Percentiles rank a stretch among this genome's conserved stretches.
These are phyloP conservation scores for Mormyrops boulengeri DNA, from an alignment of 2,797 vertebrate species.

Conservation along the genomic window DNA sequence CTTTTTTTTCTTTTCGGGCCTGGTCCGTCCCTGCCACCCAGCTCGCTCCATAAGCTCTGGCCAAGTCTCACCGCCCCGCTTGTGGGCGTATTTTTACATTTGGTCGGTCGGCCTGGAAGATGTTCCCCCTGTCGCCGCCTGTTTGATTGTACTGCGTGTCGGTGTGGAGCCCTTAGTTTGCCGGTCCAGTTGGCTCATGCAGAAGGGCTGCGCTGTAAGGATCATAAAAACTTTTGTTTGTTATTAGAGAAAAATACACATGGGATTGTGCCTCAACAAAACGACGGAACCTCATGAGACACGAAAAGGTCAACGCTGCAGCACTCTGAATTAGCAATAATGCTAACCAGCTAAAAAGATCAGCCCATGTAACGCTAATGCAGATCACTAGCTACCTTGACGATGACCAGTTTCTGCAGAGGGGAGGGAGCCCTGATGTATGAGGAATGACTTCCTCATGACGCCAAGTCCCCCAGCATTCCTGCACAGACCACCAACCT, in stretches of 20 bases:
- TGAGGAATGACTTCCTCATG: background rate
- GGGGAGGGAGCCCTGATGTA: too few relatives aligned
- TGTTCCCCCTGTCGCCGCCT: background rate
- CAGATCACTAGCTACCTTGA: background rate
- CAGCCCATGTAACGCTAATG: background rate
- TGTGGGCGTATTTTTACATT: background rate
- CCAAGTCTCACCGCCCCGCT: conserved; percentile 1
- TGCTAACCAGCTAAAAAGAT: background rate
- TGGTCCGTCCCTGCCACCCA: background rate
- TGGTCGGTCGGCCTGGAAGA: background rate
- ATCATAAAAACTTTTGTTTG: conserved; percentile 10
- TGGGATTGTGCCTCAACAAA: background rate
- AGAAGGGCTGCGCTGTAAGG: background rate
- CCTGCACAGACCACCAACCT: background rate
- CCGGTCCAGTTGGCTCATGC: background rate
- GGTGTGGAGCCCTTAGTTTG: background rate
- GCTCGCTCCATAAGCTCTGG: background rate
- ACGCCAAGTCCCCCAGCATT: background rate
- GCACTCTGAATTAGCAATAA: background rate
- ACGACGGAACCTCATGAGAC: background rate
- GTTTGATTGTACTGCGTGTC: background rate
- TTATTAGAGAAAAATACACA: conserved; percentile 5
- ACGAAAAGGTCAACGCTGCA: background rate
- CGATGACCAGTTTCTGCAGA: background rate
- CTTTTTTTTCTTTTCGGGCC: background rate